Percentiles rank a stretch among this genome's conserved stretches.
Conservation (phyloP, 2,113 vertebrate genomes). For the Shinisaurus crocodilurus region DNA sequence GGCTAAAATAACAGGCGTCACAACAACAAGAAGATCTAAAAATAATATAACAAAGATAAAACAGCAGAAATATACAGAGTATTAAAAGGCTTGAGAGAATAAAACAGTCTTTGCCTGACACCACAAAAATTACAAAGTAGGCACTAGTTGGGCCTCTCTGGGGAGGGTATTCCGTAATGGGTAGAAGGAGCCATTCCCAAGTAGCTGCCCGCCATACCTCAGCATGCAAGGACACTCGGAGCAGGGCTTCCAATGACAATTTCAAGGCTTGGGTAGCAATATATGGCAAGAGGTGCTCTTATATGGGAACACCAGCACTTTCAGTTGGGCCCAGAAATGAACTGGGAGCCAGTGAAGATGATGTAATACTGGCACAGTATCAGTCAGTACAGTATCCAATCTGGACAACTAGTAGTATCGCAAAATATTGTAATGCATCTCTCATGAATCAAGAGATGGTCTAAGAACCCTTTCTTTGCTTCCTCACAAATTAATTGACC, state of each 20-base stretch:
- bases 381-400: not conserved
- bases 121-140: not conserved
- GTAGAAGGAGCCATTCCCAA: not conserved
- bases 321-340: too few relatives aligned
- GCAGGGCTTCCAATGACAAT: not conserved
- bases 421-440: not conserved
- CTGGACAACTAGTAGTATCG: not conserved
- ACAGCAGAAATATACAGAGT: not conserved
- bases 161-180: not conserved
- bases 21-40: not conserved
- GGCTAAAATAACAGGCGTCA: not conserved
- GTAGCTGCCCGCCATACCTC: not conserved
- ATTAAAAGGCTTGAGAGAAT: not conserved
- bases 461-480: not conserved
- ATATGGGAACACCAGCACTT: too few relatives aligned
- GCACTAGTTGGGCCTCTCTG: not conserved
- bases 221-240: not conserved
- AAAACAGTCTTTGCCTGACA: not conserved
- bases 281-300: not conserved
- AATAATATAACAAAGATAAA: not conserved
- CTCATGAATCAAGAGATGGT: not conserved
- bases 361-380: not conserved
- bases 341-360: not conserved
- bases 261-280: not conserved
- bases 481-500: not conserved